phyloP scores from a whole-genome alignment of 2,113 vertebrate species.

The Bufo bufo region DNA sequence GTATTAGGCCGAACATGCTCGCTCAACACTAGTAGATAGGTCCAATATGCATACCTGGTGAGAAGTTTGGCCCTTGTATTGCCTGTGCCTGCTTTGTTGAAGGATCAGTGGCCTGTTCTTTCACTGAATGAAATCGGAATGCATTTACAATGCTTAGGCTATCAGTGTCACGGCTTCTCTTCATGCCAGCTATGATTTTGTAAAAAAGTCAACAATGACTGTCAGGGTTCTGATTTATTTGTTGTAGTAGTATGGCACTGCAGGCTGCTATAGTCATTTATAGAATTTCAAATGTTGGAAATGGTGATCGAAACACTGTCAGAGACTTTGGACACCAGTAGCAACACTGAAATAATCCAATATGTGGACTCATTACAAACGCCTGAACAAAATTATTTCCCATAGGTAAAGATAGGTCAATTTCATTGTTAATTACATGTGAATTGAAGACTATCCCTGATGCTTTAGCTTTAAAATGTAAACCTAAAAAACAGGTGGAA shows the following conservation, averaged over 20 bases:
- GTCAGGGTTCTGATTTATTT: no score
- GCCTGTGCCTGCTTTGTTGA: no score
- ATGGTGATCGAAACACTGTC: background rate
- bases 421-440: slow-evolving; percentile 9
- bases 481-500: background rate
- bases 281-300: background rate
- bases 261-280: background rate
- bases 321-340: background rate
- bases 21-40: no score
- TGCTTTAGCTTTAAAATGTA: background rate
- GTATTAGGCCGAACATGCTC: no score
- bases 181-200: no score
- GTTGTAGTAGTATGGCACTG: background rate
- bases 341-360: background rate
- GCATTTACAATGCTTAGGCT: no score
- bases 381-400: background rate
- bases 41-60: no score
- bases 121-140: no score
- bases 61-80: no score
- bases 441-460: background rate
- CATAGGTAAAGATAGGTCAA: background rate
- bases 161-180: no score
- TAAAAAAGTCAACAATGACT: no score
- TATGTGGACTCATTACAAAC: background rate
- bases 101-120: no score